Conservation (phyloP, 2,797 vertebrate species). For the Malacoraja senta region DNA sequence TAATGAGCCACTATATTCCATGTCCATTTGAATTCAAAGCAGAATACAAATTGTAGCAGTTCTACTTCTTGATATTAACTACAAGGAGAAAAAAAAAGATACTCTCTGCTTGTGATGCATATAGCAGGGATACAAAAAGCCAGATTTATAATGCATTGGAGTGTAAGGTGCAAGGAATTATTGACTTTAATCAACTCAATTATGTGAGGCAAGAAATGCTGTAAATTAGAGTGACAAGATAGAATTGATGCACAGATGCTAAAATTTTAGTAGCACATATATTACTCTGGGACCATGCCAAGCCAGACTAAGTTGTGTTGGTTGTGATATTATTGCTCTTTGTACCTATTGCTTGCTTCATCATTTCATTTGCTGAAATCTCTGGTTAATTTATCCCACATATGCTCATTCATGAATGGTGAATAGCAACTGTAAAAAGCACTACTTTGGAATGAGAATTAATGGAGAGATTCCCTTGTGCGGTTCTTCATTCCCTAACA, state of each 20-base stretch:
- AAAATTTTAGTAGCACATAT: background rate
- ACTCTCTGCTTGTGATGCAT: background rate
- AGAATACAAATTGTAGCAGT: conserved; percentile 1
- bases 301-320: background rate
- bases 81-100: background rate
- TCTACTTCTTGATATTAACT: background rate
- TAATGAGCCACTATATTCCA: background rate
- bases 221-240: background rate
- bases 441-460: background rate
- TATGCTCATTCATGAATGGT: background rate
- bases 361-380: background rate
- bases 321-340: background rate
- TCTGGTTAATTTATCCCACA: no score
- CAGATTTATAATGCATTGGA: background rate
- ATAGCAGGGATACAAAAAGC: background rate
- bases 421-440: background rate
- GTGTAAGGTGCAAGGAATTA: background rate
- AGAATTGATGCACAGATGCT: background rate
- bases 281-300: background rate
- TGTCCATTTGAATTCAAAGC: background rate
- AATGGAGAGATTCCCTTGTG: background rate
- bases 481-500: background rate
- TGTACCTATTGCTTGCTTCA: background rate
- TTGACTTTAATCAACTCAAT: background rate
- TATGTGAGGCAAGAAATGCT: background rate